Percentiles rank a stretch among this genome's conserved stretches.
Conservation (phyloP, 2,797 vertebrate genomes). For the Otus scops region DNA sequence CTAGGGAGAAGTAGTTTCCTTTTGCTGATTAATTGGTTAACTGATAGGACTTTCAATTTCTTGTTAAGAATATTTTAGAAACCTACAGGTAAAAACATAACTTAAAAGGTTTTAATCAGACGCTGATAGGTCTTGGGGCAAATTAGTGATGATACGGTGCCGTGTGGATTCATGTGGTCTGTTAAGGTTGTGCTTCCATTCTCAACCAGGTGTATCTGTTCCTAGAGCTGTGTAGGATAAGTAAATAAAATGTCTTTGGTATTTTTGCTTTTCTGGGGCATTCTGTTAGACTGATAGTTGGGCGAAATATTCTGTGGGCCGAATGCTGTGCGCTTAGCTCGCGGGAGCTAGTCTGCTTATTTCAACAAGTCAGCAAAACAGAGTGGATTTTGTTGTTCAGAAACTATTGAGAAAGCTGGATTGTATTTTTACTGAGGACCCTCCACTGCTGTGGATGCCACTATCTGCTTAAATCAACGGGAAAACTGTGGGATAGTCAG, state of each 20-base stretch:
- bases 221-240: background rate
- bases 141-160: background rate
- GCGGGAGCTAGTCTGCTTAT: background rate
- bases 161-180: background rate
- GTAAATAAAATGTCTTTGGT: background rate
- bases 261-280: background rate
- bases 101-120: background rate
- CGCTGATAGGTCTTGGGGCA: background rate
- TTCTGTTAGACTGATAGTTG: background rate
- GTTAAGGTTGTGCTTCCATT: background rate
- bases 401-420: background rate
- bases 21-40: background rate
- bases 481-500: background rate
- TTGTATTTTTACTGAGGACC: background rate
- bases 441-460: background rate
- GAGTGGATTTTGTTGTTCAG: background rate
- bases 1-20: background rate
- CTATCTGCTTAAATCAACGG: background rate
- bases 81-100: background rate
- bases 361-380: background rate
- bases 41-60: background rate
- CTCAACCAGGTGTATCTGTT: background rate
- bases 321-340: background rate
- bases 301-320: background rate
- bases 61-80: background rate